Evolutionary conservation across 2,888 invertebrate species (phyloP).

Genomic region (Nemotelus nigrinus): DNA sequence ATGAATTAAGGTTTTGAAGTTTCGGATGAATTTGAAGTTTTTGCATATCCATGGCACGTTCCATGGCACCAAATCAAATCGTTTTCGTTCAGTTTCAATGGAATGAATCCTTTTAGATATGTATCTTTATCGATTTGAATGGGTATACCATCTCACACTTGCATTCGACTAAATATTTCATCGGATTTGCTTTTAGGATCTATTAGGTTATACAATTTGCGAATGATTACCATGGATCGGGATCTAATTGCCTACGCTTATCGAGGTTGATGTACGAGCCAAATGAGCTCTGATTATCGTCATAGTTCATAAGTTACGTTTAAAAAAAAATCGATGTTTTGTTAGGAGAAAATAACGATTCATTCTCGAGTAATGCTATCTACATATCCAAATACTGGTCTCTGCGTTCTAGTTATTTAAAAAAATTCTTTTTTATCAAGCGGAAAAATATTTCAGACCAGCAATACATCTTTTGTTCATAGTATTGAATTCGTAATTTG

Average conservation of each 20-base stretch:
- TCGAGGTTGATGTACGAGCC: background rate
- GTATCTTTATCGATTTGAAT: conserved; percentile 77
- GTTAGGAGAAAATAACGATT: no score
- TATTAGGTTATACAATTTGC: conserved; percentile 76
- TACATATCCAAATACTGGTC: no score
- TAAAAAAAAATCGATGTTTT: no score
- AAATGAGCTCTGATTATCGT: conserved; percentile 7
- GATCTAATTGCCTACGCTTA: conserved; percentile 28
- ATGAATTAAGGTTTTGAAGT: no score
- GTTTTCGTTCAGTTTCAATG: conserved; percentile 80
- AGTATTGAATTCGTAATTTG: no score
- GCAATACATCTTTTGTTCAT: no score
- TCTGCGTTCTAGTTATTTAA: no score
- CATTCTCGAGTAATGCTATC: no score
- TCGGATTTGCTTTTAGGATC: conserved; percentile 65
- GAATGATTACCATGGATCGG: conserved; percentile 81
- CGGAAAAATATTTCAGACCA: no score
- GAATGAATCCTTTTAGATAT: conserved; percentile 85
- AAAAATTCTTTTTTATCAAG: no score
- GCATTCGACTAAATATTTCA: background rate
- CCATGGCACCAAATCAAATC: conserved; percentile 32
- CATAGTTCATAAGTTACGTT: conserved; percentile 69
- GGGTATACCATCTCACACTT: conserved; percentile 20
- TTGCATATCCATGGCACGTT: conserved; percentile 23
- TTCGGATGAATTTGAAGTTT: no score